Percentiles rank a stretch among this genome's conserved stretches.
phyloP scores from a whole-genome alignment of 2,797 vertebrate species.

The Trichosurus vulpecula region DNA sequence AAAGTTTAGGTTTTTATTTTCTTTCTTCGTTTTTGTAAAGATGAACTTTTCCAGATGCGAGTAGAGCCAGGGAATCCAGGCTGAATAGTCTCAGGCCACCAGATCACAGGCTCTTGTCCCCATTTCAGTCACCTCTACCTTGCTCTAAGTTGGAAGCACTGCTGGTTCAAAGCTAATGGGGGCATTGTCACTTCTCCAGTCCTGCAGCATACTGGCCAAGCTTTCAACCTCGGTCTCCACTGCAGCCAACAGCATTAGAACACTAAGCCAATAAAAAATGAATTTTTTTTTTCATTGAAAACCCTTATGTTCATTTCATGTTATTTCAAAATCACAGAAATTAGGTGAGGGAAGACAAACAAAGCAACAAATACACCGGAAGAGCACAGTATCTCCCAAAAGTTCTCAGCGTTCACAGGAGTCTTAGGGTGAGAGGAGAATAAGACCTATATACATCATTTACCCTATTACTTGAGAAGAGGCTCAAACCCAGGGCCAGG shows the following conservation, averaged over 20 bases:
- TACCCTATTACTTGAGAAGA: background rate
- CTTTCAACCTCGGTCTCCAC: background rate
- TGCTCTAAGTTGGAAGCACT: background rate
- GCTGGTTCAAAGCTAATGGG: background rate
- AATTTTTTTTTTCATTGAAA: constrained; percentile 85
- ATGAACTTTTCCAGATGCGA: background rate
- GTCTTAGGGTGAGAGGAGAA: constrained; percentile 27
- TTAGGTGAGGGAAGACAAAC: constrained; percentile 65
- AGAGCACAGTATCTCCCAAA: constrained; percentile 60
- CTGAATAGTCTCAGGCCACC: background rate
- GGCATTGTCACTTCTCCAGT: background rate
- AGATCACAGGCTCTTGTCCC: background rate
- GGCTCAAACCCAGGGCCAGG: constrained; percentile 39
- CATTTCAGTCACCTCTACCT: background rate
- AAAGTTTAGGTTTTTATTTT: background rate
- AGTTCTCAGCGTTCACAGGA: constrained; percentile 42
- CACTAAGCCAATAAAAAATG: constrained; percentile 67
- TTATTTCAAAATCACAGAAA: constrained; percentile 83
- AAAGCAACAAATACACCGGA: constrained; percentile 77
- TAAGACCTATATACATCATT: constrained; percentile 72
- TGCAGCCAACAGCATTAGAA: background rate
- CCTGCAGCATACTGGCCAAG: background rate
- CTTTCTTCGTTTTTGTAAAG: background rate
- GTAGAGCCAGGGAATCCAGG: background rate
- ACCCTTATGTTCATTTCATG: constrained; percentile 86